phyloP scores from a whole-genome alignment of 2,797 vertebrate genomes.

The Xenentodon cancila region DNA sequence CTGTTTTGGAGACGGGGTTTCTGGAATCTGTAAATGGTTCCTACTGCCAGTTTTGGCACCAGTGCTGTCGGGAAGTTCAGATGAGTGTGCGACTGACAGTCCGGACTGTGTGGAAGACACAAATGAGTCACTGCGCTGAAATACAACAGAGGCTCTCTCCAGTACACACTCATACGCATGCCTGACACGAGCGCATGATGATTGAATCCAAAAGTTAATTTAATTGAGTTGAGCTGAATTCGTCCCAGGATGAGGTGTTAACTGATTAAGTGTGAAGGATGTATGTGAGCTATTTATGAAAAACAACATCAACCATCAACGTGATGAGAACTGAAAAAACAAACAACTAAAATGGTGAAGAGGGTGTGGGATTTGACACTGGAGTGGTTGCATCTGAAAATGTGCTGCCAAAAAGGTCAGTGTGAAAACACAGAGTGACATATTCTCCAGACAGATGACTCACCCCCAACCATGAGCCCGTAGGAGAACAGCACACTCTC shows the following conservation, averaged over 20 bases:
- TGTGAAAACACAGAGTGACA: slow-evolving; percentile 58
- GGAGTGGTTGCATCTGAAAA: slow-evolving; percentile 41
- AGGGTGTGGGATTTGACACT: slow-evolving; percentile 31
- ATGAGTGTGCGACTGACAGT: slow-evolving; percentile 43
- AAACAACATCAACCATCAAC: slow-evolving; percentile 19
- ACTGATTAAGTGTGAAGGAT: slow-evolving; percentile 46
- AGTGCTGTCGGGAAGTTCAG: slow-evolving; percentile 3
- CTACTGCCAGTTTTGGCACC: neutral
- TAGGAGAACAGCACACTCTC: slow-evolving; percentile 44
- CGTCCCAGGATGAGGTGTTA: slow-evolving; percentile 25
- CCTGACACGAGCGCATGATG: slow-evolving; percentile 47
- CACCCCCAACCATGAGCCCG: slow-evolving; percentile 47
- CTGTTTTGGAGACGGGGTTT: neutral
- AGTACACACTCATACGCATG: slow-evolving; percentile 2
- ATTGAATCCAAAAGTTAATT: slow-evolving; percentile 55
- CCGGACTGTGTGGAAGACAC: slow-evolving; percentile 35
- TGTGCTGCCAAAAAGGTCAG: slow-evolving; percentile 60
- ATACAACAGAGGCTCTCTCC: slow-evolving; percentile 44
- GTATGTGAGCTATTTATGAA: slow-evolving; percentile 20
- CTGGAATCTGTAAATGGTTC: neutral
- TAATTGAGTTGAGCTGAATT: slow-evolving; percentile 36
- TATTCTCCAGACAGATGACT: slow-evolving; percentile 70
- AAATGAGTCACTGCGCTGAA: slow-evolving; percentile 60
- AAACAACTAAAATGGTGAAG: slow-evolving; percentile 31
- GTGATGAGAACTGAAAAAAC: slow-evolving; percentile 19